phyloP scores from a whole-genome alignment of 2,797 vertebrate species.

The Sibirionetta formosa region DNA sequence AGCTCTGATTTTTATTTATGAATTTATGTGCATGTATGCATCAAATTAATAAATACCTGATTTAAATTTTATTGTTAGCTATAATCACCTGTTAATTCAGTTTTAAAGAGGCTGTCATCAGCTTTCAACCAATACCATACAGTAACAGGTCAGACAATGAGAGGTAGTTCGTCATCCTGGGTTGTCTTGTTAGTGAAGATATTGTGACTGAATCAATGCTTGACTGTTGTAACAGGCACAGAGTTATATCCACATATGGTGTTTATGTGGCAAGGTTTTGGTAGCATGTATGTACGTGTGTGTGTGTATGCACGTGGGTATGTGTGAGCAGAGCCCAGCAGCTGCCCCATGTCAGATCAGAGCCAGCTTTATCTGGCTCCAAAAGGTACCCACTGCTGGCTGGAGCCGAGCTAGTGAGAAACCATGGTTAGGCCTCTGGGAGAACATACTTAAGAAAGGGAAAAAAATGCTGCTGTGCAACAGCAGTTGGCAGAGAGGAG shows the following conservation, averaged over 20 bases:
- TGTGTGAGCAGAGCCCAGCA: no score
- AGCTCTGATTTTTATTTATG: neutral
- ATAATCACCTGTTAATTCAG: neutral
- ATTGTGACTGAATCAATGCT: neutral
- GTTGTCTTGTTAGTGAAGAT: neutral
- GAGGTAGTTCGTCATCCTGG: neutral
- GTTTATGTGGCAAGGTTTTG: neutral
- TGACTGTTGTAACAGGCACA: neutral
- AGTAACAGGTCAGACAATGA: fast-evolving
- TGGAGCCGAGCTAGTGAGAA: no score
- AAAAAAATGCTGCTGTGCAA: no score
- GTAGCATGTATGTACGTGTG: neutral
- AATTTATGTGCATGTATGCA: neutral
- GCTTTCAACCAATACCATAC: neutral
- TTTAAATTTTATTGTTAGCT: neutral
- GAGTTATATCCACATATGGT: neutral
- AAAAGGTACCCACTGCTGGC: no score
- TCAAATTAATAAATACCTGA: neutral
- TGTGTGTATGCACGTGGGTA: no score
- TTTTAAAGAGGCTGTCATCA: neutral
- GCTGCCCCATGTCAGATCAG: no score
- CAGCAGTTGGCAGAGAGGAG: no score
- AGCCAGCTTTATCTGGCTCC: no score
- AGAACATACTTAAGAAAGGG: no score
- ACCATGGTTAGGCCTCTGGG: no score